phyloP scores from a whole-genome alignment of 2,797 vertebrate genomes.

The Carcharodon carcharias region DNA sequence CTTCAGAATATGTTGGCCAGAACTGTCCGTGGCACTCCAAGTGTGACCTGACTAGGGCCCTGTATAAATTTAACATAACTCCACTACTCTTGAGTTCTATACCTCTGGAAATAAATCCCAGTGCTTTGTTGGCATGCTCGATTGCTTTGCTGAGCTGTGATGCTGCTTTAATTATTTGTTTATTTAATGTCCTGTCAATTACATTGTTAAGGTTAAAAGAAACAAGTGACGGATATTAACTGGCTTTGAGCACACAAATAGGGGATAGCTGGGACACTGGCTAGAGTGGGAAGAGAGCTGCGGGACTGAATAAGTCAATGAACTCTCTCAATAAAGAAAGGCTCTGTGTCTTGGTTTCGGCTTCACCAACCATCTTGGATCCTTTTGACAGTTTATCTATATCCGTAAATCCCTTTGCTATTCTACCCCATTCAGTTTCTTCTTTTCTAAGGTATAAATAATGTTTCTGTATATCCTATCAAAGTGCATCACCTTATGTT shows the following conservation, averaged over 20 bases:
- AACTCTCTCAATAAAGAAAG: no score
- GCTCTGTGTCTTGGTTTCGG: no score
- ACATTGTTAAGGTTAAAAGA: no score
- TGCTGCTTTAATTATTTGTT: neutral
- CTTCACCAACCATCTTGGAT: no score
- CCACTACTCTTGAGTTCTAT: neutral
- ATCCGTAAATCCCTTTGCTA: neutral
- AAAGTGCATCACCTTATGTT: neutral
- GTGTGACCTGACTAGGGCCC: neutral
- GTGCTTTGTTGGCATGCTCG: neutral
- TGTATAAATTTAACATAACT: neutral
- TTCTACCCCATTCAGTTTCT: neutral
- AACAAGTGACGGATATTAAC: no score
- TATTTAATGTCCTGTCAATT: no score
- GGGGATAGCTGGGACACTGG: no score
- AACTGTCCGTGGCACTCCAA: neutral
- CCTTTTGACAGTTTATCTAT: neutral
- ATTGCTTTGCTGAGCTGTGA: neutral
- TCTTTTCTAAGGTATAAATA: neutral
- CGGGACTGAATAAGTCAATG: no score
- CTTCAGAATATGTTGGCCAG: neutral
- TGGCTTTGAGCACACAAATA: no score
- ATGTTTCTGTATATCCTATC: neutral
- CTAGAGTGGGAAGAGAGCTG: no score
- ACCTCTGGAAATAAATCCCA: neutral